Conservation (phyloP, 2,888 invertebrate genomes). For the Odontocolon sp. region DNA sequence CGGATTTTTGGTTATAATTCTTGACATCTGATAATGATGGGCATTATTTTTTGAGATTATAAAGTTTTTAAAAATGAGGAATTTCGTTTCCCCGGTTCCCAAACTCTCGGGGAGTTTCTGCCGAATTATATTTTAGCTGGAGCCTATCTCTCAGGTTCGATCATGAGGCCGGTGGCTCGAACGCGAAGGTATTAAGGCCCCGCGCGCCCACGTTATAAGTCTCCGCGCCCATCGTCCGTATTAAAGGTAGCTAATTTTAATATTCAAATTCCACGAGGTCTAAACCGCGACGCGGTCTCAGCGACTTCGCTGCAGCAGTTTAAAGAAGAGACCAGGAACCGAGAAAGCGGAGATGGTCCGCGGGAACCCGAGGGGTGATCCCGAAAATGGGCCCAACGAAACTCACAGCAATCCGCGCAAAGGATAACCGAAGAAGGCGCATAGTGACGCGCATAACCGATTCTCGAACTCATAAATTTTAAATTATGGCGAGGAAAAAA, state of each 20-base stretch:
- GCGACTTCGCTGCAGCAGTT: slow-evolving; percentile 22
- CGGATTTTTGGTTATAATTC: no score
- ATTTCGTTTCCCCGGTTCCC: no score
- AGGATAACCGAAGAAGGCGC: slow-evolving; percentile 52
- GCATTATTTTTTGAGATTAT: no score
- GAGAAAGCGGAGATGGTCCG: slow-evolving; percentile 39
- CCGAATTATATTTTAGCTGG: background rate
- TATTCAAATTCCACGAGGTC: slow-evolving; percentile 77
- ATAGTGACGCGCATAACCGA: slow-evolving; percentile 72
- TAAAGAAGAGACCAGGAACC: slow-evolving; percentile 42
- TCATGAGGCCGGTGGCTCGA: slow-evolving; percentile 3
- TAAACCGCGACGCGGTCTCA: slow-evolving; percentile 64
- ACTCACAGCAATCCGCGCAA: slow-evolving; percentile 27
- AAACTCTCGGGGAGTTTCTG: background rate
- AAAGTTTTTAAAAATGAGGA: no score
- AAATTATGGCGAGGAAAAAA: slow-evolving; percentile 76
- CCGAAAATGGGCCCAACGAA: slow-evolving; percentile 48
- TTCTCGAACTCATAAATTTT: slow-evolving; percentile 80
- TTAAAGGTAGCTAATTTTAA: slow-evolving; percentile 77
- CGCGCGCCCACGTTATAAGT: slow-evolving; percentile 50
- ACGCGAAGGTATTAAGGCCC: slow-evolving; percentile 36
- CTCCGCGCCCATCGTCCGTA: slow-evolving; percentile 58
- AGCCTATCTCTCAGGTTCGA: slow-evolving; percentile 2
- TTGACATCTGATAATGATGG: no score
- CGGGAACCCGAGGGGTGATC: slow-evolving; percentile 27